These are phyloP conservation scores for Euzophera pinguis DNA, from an alignment of 2,888 invertebrate species.

Conservation along the genomic window DNA sequence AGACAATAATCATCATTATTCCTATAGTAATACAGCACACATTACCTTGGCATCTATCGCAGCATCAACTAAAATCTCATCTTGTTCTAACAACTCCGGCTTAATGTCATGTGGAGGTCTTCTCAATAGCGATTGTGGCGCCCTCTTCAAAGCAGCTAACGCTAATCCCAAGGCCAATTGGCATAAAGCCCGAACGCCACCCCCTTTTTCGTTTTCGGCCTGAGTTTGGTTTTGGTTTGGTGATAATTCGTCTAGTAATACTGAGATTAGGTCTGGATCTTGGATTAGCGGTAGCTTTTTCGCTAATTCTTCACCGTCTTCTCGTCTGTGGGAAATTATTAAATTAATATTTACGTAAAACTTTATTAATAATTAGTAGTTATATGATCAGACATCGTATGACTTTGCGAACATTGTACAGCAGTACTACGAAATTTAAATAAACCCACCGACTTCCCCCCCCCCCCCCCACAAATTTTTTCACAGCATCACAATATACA, in stretches of 20 bases:
- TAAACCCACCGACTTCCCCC: too few species aligned
- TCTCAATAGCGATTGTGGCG: constrained; percentile 56
- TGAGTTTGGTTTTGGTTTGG: constrained; percentile 12
- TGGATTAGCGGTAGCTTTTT: constrained; percentile 83
- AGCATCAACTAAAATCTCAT: constrained; percentile 88
- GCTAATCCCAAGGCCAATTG: constrained; percentile 59
- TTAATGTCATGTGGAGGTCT: constrained; percentile 25
- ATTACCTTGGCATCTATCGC: constrained; percentile 85
- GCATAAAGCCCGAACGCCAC: constrained; percentile 53
- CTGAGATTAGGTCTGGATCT: constrained; percentile 79
- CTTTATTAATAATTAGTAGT: too few species aligned
- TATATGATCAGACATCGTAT: too few species aligned
- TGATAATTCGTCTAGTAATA: constrained; percentile 73
- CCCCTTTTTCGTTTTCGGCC: constrained; percentile 19
- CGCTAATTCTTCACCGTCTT: constrained; percentile 87
- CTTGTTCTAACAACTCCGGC: constrained; percentile 82
- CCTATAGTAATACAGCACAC: not conserved
- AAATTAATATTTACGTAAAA: too few species aligned
- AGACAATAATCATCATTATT: constrained; percentile 29
- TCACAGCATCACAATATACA: too few species aligned
- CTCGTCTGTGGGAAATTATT: constrained; percentile 65
- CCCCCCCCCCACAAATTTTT: too few species aligned
- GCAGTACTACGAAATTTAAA: too few species aligned
- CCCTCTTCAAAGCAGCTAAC: constrained; percentile 61
- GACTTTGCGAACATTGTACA: too few species aligned